Evolutionary conservation across 2,888 invertebrate genomes (phyloP).

Genomic region (Palloptera scutellata): DNA sequence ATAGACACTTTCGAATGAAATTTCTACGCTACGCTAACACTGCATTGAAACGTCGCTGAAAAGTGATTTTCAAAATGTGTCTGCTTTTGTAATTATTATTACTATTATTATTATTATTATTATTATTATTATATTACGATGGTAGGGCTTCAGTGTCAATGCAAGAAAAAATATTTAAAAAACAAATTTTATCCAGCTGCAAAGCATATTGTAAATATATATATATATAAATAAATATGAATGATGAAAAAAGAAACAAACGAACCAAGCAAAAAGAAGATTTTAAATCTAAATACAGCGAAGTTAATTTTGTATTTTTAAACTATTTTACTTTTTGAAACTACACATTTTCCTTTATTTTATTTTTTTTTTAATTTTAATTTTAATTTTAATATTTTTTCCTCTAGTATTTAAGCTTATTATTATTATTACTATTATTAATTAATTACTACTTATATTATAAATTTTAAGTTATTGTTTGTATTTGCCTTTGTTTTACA

Average conservation of each 20-base stretch:
- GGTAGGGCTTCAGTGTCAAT: conserved; percentile 29
- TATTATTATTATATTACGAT: conserved; percentile 16
- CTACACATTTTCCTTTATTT: no score
- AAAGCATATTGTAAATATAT: conserved; percentile 21
- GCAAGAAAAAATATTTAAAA: conserved; percentile 48
- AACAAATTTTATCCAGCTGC: conserved; percentile 18
- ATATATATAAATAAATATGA: not conserved
- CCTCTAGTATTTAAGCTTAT: conserved; percentile 8
- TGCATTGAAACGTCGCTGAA: no score
- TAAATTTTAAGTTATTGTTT: conserved; percentile 23
- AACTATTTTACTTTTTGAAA: not conserved
- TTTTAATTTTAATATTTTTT: conserved; percentile 20
- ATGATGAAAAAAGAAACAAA: conserved; percentile 15
- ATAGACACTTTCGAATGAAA: not conserved
- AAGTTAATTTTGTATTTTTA: conserved; percentile 15
- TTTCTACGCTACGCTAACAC: not conserved
- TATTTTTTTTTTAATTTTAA: conserved; percentile 24
- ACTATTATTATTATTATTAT: conserved; percentile 20
- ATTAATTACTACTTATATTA: conserved; percentile 11
- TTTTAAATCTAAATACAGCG: conserved; percentile 23
- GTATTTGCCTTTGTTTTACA: conserved; percentile 24
- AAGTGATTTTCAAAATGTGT: not conserved
- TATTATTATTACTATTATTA: conserved; percentile 9
- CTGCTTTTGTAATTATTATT: not conserved
- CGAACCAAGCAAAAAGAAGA: conserved; percentile 22